Conservation (phyloP, 2,888 invertebrate species). For the Sesamia inferens region DNA sequence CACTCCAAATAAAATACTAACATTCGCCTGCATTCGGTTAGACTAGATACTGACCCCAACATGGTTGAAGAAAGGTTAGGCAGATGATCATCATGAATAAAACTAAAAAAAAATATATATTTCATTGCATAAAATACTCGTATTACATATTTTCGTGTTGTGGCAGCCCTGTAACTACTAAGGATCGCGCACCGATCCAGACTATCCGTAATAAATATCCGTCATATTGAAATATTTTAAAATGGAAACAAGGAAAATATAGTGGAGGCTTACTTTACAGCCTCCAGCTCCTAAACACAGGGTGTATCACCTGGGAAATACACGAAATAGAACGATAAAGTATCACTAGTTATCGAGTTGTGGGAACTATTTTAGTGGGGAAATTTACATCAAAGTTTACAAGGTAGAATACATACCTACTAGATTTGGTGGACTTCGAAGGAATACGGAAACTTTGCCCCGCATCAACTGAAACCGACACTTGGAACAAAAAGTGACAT, state of each 20-base stretch:
- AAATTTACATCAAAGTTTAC: background rate
- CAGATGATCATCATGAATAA: background rate
- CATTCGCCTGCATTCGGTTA: background rate
- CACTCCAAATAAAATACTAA: background rate
- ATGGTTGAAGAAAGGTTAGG: background rate
- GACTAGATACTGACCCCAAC: background rate
- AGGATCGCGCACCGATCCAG: constrained; percentile 29
- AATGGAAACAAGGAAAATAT: constrained; percentile 42
- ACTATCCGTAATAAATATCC: constrained; percentile 60
- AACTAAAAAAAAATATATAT: background rate
- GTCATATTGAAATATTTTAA: constrained; percentile 61
- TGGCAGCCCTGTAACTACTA: constrained; percentile 38
- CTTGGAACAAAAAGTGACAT: background rate
- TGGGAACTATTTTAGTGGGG: background rate
- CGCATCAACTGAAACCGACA: background rate
- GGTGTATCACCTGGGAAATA: constrained; percentile 28
- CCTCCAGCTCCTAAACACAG: constrained; percentile 42
- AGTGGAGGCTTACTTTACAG: constrained; percentile 37
- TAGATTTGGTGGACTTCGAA: background rate
- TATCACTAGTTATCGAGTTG: background rate
- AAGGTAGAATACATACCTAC: no score
- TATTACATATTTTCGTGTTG: background rate
- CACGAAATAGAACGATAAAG: constrained; percentile 4
- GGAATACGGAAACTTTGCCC: background rate
- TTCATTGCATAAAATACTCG: background rate